phyloP scores from a whole-genome alignment of 2,888 invertebrate species.

The Aelia acuminata region DNA sequence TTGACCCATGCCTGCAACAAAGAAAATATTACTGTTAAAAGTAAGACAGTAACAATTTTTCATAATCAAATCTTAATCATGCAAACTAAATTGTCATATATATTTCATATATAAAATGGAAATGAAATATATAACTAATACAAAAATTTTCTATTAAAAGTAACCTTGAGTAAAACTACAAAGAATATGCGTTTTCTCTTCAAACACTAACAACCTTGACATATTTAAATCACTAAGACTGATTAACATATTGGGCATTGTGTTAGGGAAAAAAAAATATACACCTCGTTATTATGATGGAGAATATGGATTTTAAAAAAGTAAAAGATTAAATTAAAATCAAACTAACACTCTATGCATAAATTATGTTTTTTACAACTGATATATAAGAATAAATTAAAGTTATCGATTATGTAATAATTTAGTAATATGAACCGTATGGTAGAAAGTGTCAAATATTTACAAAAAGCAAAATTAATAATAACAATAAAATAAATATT shows the following conservation, averaged over 20 bases:
- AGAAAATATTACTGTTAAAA: background rate
- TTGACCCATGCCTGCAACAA: conserved; percentile 68
- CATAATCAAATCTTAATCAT: background rate
- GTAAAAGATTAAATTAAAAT: background rate
- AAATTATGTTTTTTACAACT: background rate
- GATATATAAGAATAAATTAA: background rate
- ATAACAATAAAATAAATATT: background rate
- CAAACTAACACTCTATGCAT: background rate
- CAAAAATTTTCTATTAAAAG: background rate
- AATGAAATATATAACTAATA: background rate
- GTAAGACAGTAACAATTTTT: background rate
- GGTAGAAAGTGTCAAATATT: too few species aligned
- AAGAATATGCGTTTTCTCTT: background rate
- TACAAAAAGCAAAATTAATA: background rate
- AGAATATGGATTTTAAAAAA: background rate
- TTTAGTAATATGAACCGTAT: too few species aligned
- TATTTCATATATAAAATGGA: background rate
- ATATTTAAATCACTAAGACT: background rate
- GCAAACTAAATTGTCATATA: background rate
- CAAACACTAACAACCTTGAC: background rate
- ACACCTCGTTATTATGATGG: background rate
- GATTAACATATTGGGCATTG: background rate
- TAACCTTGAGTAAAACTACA: background rate
- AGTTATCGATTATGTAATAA: background rate
- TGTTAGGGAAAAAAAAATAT: background rate